Base-by-base conservation (phyloP, 2,888 invertebrate species). In the Tetragnatha montana region DNA sequence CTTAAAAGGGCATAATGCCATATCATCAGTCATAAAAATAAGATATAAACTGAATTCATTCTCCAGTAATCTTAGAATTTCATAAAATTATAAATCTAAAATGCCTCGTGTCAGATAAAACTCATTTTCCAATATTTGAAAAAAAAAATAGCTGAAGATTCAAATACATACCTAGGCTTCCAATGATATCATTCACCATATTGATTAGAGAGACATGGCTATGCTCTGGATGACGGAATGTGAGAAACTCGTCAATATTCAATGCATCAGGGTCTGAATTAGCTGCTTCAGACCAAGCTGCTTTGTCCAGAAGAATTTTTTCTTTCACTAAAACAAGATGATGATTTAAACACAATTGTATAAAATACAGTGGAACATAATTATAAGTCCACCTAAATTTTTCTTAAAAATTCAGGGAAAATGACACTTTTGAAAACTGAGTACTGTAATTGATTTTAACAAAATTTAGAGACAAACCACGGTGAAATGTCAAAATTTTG, bases 211-310 rank as follows among this genome's bases (percentile, higher is more conserved):
- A 96, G 6, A 95, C 94, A 71, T 95, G 95, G 92, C 96, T 96
- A 79, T 96, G 96, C 93, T 97, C 97, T 0, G 97, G 97, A 94
- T 97, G 97, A 1, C 96, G 95, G 93, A 97, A 97, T 1, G 96
- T 95, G 91, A 96, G 94, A 93, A 96, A 97, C 93, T 97, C 97
- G 92, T 96, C 96, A 35, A 96, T 94, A 4, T 96, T 96, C 78
- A 97, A 94, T 70, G 95, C 95, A 86, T 96, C 96, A 1, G 96
- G 96, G 93, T 96, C 95, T 17, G 95, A 96, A 91, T 95, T 94
- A 0, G 96, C 96, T 1, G 96, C 96, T 93, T 97, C 96, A 84
- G 95, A 95, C 96, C 97, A 97, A 7, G 95, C 94, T 0, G 96
- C 96, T 93, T 96, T 95, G 92, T 96, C 96, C 83, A 96, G 94